Evolutionary conservation across 2,888 invertebrate genomes (phyloP).

Genomic region (Ophion ellenae): DNA sequence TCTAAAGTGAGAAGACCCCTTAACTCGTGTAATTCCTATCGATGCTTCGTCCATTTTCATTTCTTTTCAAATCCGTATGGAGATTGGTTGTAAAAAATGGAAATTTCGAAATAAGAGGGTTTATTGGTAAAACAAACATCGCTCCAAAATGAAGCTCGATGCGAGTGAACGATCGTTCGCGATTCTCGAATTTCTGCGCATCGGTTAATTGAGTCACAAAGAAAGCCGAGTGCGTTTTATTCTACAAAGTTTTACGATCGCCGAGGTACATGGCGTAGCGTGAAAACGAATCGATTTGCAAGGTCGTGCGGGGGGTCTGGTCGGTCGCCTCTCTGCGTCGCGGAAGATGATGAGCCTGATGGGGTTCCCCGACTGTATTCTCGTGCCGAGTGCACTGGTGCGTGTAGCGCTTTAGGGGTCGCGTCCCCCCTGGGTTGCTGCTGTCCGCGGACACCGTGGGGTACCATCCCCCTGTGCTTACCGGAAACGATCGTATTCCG

Average conservation of each 20-base stretch:
- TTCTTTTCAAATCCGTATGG: background rate
- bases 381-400: slow-evolving; percentile 69
- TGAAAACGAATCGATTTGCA: slow-evolving; percentile 76
- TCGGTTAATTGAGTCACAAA: slow-evolving; percentile 35
- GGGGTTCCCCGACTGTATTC: slow-evolving; percentile 36
- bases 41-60: background rate
- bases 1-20: too few species aligned
- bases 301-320: slow-evolving; percentile 52
- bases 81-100: too few species aligned
- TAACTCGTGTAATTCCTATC: too few species aligned
- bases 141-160: too few species aligned
- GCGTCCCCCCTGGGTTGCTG: slow-evolving; percentile 52
- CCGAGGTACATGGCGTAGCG: slow-evolving; percentile 67
- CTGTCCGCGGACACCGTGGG: slow-evolving; percentile 75
- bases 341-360: slow-evolving; percentile 66
- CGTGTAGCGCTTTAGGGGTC: slow-evolving; percentile 75
- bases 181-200: slow-evolving; percentile 39
- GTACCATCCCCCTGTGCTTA: slow-evolving; percentile 76
- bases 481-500: slow-evolving; percentile 78
- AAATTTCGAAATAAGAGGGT: too few species aligned
- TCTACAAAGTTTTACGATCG: slow-evolving; percentile 64
- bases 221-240: slow-evolving; percentile 37
- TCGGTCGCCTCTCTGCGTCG: slow-evolving; percentile 44
- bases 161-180: slow-evolving; percentile 25
- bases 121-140: too few species aligned